phyloP scores from a whole-genome alignment of 1,140 invertebrate species.

The Leguminivora glycinivorella region DNA sequence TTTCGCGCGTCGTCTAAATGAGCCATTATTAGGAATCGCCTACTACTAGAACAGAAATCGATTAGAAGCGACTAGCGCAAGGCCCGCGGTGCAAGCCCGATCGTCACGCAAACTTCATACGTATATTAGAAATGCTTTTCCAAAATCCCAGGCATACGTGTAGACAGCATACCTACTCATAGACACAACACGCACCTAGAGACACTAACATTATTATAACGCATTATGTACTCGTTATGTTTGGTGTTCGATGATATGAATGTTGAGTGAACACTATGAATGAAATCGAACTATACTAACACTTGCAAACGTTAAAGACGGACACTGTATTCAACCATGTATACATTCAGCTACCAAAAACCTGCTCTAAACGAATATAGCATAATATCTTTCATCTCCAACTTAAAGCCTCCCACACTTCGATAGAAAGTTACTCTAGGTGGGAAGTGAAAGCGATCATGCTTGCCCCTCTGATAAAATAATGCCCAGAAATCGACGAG shows the following conservation, averaged over 20 bases:
- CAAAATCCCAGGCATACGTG: slow-evolving; percentile 67
- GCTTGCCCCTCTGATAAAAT: slow-evolving; percentile 31
- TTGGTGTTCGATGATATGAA: slow-evolving; percentile 36
- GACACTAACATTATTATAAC: slow-evolving; percentile 61
- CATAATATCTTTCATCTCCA: not conserved
- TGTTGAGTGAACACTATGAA: slow-evolving; percentile 30
- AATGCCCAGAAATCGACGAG: slow-evolving; percentile 47
- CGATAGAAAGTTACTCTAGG: not conserved
- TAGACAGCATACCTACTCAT: slow-evolving; percentile 67
- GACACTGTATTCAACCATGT: slow-evolving; percentile 46
- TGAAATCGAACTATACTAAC: slow-evolving; percentile 37
- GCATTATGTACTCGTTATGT: slow-evolving; percentile 52
- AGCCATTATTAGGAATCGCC: slow-evolving; percentile 61
- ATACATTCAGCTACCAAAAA: slow-evolving; percentile 23
- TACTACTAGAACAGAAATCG: slow-evolving; percentile 72
- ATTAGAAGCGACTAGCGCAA: slow-evolving; percentile 69
- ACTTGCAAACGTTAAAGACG: slow-evolving; percentile 46
- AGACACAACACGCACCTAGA: slow-evolving; percentile 73
- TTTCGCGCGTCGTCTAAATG: no score
- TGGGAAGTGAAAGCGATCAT: slow-evolving; percentile 2
- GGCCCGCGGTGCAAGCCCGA: slow-evolving; percentile 72
- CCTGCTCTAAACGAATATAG: slow-evolving; percentile 3
- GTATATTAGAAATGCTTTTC: slow-evolving; percentile 75
- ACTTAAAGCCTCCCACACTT: not conserved
- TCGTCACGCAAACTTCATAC: slow-evolving; percentile 64